These are phyloP conservation scores for Dilophus febrilis DNA, from an alignment of 2,888 invertebrate genomes.

Conservation along the genomic window DNA sequence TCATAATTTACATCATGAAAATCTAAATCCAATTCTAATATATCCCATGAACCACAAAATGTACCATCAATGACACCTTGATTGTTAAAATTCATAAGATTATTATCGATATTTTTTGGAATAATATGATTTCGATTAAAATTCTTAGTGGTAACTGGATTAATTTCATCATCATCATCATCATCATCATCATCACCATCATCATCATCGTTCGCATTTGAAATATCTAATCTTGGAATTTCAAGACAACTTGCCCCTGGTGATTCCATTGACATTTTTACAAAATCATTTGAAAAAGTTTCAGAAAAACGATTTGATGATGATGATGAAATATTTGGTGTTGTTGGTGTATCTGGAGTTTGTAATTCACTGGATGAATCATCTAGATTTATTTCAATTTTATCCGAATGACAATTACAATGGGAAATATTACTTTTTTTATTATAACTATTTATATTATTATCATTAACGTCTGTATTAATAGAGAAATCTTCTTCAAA, in stretches of 20 bases:
- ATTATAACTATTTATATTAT: conserved; percentile 19
- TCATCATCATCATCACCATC: conserved; percentile 9
- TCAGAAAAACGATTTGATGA: conserved; percentile 34
- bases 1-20: conserved; percentile 43
- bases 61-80: conserved; percentile 13
- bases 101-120: background rate
- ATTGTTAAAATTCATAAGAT: background rate
- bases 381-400: no score
- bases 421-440: no score
- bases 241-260: conserved; percentile 31
- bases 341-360: conserved; percentile 52
- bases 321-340: conserved; percentile 41
- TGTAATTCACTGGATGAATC: conserved; percentile 21
- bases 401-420: no score
- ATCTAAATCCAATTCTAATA: conserved; percentile 42
- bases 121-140: background rate
- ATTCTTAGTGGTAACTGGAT: background rate
- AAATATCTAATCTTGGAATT: conserved; percentile 11
- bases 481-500: no score
- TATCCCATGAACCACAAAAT: conserved; percentile 42
- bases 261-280: conserved; percentile 34
- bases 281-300: conserved; percentile 45
- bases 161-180: conserved; percentile 15
- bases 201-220: conserved; percentile 6
- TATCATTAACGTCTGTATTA: conserved; percentile 24